A percentile compares a stretch with the other conserved stretches of the same genome.
Evolutionary conservation across 2,888 invertebrate species (phyloP).

Genomic region (Athalia cordata): DNA sequence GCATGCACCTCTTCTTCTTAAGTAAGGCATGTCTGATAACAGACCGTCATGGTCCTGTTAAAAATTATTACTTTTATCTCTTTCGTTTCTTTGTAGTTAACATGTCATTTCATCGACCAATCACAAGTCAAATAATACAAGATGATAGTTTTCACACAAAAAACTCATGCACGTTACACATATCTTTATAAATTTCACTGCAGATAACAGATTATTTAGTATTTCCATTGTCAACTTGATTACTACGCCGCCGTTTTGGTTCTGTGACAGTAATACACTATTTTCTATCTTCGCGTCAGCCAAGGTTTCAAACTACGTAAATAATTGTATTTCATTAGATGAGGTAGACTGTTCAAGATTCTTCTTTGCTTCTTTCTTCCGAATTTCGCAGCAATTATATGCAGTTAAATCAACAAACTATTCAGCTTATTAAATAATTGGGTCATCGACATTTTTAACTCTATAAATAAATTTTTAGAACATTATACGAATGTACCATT

Average conservation of each 20-base stretch:
- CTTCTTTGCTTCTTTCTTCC: background rate
- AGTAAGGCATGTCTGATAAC: constrained; percentile 32
- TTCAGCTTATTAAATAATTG: background rate
- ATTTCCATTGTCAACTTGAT: too few species aligned
- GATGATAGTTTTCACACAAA: constrained; percentile 12
- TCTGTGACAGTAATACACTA: too few species aligned
- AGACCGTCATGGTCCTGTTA: constrained; percentile 23
- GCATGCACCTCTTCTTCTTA: constrained; percentile 23
- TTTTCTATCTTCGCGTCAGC: too few species aligned
- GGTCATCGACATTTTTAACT: background rate
- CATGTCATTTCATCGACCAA: constrained; percentile 24
- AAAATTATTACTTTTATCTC: background rate
- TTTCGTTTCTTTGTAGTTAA: background rate
- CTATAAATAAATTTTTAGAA: constrained; percentile 14
- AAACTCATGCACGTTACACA: constrained; percentile 1
- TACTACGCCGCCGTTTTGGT: too few species aligned
- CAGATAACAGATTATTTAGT: too few species aligned
- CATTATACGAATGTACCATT: constrained; percentile 20
- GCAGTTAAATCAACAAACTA: background rate
- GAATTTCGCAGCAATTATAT: background rate
- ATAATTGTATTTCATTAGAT: too few species aligned
- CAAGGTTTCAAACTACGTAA: too few species aligned
- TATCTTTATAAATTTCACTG: background rate
- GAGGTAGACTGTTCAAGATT: too few species aligned
- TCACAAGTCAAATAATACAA: constrained; percentile 23